Conservation (phyloP, 2,797 vertebrate genomes). For the Spea hammondii region DNA sequence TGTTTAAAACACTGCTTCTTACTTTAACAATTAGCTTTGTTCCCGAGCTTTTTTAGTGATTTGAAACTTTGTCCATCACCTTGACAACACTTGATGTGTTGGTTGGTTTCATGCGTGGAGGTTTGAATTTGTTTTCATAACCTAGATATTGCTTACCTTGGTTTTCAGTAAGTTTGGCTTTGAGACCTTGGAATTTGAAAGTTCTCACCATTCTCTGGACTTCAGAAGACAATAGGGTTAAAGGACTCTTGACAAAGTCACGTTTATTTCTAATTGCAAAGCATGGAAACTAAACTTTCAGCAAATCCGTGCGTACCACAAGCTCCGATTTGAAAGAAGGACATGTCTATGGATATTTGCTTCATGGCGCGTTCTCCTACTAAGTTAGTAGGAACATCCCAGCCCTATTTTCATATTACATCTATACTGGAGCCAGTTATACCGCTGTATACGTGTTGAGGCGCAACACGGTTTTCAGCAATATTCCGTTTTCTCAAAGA, state of each 20-base stretch:
- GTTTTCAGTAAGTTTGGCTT: constrained; percentile 18
- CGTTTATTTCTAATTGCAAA: too few species aligned
- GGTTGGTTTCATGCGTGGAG: constrained; percentile 1
- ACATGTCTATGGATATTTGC: too few species aligned
- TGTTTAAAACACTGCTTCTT: constrained; percentile 9
- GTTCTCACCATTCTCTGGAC: constrained; percentile 37
- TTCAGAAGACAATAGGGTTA: constrained; percentile 8
- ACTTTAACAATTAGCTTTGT: constrained; percentile 45
- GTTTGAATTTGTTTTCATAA: constrained; percentile 27
- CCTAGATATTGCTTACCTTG: constrained; percentile 20
- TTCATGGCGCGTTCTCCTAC: too few species aligned
- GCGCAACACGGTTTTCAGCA: too few species aligned
- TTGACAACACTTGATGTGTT: constrained; percentile 18
- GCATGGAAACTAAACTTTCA: too few species aligned
- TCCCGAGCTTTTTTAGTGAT: constrained; percentile 1
- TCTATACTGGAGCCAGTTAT: too few species aligned
- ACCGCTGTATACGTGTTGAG: too few species aligned
- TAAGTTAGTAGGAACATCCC: too few species aligned
- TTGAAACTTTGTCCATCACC: constrained; percentile 16
- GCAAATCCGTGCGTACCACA: too few species aligned
- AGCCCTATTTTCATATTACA: too few species aligned
- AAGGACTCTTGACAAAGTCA: background rate
- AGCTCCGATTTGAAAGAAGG: too few species aligned
- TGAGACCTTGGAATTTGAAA: background rate
- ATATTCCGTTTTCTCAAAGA: too few species aligned